These are phyloP conservation scores for Stenolophus ochropezus DNA, from an alignment of 2,888 invertebrate genomes.

Conservation along the genomic window DNA sequence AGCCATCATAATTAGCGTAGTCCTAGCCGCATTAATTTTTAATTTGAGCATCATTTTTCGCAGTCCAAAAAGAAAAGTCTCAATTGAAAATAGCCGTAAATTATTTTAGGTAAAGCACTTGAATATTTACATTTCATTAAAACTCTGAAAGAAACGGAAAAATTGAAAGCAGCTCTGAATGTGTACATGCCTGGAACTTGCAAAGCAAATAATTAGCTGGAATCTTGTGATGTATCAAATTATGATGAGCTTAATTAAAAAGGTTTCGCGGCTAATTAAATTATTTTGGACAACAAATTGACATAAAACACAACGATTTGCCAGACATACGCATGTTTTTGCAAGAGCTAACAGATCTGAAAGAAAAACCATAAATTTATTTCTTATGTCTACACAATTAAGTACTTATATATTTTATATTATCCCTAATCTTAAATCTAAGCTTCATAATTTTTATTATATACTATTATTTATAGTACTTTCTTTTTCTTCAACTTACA, in stretches of 20 bases:
- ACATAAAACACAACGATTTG: no score
- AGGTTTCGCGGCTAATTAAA: slow-evolving; percentile 24
- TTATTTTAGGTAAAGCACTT: slow-evolving; percentile 16
- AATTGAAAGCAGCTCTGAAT: not conserved
- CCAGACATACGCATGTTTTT: no score
- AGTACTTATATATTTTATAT: no score
- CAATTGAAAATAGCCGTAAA: slow-evolving; percentile 28
- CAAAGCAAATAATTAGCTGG: slow-evolving; percentile 32
- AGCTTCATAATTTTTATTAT: no score
- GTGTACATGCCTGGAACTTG: not conserved
- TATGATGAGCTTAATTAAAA: slow-evolving; percentile 37
- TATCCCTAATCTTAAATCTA: no score
- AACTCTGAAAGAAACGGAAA: slow-evolving; percentile 16
- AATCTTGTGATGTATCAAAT: slow-evolving; percentile 19
- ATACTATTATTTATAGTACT: no score
- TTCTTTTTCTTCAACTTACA: no score
- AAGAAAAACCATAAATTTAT: no score
- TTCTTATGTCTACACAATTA: no score
- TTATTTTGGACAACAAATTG: slow-evolving; percentile 13
- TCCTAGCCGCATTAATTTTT: not conserved
- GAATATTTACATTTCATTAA: slow-evolving; percentile 41
- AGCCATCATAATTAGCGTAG: not conserved
- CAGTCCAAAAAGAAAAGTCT: not conserved
- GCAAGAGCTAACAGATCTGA: no score
- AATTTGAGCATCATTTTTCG: not conserved